Conservation (phyloP, 1,140 invertebrate genomes). For the Ctenoplectra terminalis region DNA sequence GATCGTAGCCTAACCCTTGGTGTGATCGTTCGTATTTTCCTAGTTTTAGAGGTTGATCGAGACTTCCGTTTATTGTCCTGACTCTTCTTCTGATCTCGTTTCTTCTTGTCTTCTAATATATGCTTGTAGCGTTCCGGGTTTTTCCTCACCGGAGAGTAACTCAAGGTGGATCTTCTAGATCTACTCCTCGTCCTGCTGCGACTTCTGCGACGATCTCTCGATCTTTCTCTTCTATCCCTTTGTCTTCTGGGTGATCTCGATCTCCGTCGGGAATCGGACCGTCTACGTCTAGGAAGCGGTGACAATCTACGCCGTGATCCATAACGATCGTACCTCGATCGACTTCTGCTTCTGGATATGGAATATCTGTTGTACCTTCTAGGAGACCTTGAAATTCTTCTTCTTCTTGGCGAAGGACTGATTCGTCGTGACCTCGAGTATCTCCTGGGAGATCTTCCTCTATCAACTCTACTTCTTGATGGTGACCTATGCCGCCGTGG, state of each 20-base stretch:
- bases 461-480: constrained; percentile 59
- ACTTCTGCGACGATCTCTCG: constrained; percentile 61
- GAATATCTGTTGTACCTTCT: constrained; percentile 75
- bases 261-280: constrained; percentile 59
- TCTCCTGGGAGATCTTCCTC: constrained; percentile 71
- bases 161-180: constrained; percentile 84
- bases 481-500: constrained; percentile 67
- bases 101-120: constrained; percentile 80
- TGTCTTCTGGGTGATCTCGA: constrained; percentile 62
- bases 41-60: constrained; percentile 61
- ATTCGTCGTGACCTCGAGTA: constrained; percentile 72
- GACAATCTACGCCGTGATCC: constrained; percentile 69
- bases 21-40: constrained; percentile 75
- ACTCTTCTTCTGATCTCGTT: constrained; percentile 72
- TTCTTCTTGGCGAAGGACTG: constrained; percentile 72
- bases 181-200: constrained; percentile 71
- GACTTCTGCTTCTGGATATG: constrained; percentile 73
- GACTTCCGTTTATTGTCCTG: constrained; percentile 73
- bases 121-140: constrained; percentile 87
- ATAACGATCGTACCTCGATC: constrained; percentile 74
- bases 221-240: constrained; percentile 67
- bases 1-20: constrained; percentile 85
- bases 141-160: constrained; percentile 86
- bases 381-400: constrained; percentile 70
- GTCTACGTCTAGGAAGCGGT: constrained; percentile 34